Conservation (phyloP, 2,888 invertebrate species). For the Ypsolopha scabrella region DNA sequence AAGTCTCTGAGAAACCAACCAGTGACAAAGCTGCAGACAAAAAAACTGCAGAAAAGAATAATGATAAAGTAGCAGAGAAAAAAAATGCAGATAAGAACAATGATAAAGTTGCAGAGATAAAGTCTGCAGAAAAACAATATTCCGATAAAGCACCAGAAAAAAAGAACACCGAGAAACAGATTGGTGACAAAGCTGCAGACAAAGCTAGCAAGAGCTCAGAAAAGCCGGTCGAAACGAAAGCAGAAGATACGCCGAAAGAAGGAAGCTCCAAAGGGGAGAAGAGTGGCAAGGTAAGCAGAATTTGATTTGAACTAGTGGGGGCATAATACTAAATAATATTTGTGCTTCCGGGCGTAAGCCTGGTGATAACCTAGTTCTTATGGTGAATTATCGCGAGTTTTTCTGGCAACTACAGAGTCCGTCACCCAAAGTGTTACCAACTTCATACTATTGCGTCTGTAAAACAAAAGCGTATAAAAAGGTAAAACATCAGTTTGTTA, state of each 20-base stretch:
- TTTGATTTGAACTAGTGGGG: neutral
- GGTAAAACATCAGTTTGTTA: too few species aligned
- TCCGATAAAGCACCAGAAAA: constrained; percentile 27
- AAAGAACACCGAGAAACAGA: constrained; percentile 23
- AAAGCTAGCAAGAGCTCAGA: constrained; percentile 9
- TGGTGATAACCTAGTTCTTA: too few species aligned
- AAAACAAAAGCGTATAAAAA: too few species aligned
- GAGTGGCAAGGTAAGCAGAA: constrained; percentile 31
- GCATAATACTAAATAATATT: too few species aligned
- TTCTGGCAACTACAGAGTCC: too few species aligned
- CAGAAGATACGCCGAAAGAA: constrained; percentile 23
- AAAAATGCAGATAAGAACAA: neutral
- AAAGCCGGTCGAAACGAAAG: constrained; percentile 9
- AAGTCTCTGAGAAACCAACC: neutral
- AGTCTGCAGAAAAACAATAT: constrained; percentile 18
- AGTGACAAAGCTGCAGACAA: neutral
- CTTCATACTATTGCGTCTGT: too few species aligned
- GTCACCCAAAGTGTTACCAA: too few species aligned
- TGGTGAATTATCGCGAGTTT: too few species aligned
- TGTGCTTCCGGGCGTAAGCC: neutral
- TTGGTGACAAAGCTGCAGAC: constrained; percentile 11
- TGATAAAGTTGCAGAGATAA: neutral
- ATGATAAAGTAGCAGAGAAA: neutral
- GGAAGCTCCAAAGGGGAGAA: constrained; percentile 27
- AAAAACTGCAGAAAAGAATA: neutral